Conservation (phyloP, 2,113 vertebrate genomes). For the Alligator sinensis region DNA sequence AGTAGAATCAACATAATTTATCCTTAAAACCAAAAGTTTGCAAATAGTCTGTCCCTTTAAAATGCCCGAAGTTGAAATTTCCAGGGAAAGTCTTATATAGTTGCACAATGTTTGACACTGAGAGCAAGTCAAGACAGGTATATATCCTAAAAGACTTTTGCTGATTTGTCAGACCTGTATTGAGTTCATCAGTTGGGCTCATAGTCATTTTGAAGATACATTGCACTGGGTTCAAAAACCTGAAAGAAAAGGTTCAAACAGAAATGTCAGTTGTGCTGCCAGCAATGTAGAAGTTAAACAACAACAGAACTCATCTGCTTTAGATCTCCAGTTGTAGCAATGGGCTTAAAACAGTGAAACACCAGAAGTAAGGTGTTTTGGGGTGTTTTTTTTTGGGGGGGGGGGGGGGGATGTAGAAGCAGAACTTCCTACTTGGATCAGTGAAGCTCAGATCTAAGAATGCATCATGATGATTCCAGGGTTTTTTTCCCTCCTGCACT, state of each 20-base stretch:
- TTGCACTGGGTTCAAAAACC: slow-evolving; percentile 74
- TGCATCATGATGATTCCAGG: background rate
- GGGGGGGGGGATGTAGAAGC: background rate
- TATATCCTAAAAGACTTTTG: background rate
- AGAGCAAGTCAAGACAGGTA: slow-evolving; percentile 12
- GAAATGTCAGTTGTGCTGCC: background rate
- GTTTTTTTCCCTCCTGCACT: background rate
- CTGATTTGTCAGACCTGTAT: background rate
- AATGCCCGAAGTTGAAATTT: background rate
- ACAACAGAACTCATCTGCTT: background rate
- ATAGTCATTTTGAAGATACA: slow-evolving; percentile 63
- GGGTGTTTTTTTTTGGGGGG: background rate
- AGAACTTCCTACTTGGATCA: background rate
- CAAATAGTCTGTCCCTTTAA: background rate
- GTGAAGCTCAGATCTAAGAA: background rate
- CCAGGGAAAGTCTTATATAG: background rate
- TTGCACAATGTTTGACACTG: background rate
- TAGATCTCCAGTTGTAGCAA: background rate
- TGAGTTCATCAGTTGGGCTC: slow-evolving; percentile 49
- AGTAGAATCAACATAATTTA: background rate
- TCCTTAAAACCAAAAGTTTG: background rate
- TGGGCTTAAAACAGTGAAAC: background rate
- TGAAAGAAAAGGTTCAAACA: slow-evolving; percentile 39
- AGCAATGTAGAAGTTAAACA: background rate
- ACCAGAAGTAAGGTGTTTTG: background rate